Evolutionary conservation across 2,888 invertebrate genomes (phyloP).

Genomic region (Morpho helenor): DNA sequence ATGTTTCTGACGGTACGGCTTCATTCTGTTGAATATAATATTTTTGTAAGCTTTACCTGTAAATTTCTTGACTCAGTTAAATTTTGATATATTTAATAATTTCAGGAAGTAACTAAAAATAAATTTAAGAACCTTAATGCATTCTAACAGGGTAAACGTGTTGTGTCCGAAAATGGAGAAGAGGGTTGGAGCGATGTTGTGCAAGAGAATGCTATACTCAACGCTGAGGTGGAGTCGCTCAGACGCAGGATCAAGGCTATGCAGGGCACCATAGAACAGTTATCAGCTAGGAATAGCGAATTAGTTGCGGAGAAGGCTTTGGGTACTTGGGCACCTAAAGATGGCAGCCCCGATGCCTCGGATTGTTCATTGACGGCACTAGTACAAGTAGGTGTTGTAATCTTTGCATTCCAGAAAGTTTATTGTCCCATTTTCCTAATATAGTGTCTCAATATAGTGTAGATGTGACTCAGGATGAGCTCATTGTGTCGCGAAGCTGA

Average conservation of each 20-base stretch:
- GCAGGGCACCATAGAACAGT: slow-evolving; percentile 94
- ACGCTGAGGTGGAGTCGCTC: slow-evolving; percentile 92
- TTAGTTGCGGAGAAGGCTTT: slow-evolving; percentile 88
- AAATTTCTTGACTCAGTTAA: too few species aligned
- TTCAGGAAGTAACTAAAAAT: too few species aligned
- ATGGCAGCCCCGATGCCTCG: slow-evolving; percentile 55
- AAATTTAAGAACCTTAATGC: slow-evolving; percentile 1
- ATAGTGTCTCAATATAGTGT: too few species aligned
- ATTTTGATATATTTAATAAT: too few species aligned
- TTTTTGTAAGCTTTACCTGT: too few species aligned
- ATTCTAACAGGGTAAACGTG: slow-evolving; percentile 86
- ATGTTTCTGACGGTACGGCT: too few species aligned
- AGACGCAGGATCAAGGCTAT: slow-evolving; percentile 94
- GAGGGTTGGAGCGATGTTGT: slow-evolving; percentile 95
- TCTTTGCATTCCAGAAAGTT: too few species aligned
- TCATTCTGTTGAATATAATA: too few species aligned
- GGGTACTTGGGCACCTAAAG: slow-evolving; percentile 79
- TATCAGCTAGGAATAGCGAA: slow-evolving; percentile 90
- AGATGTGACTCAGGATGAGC: too few species aligned
- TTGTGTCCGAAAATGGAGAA: slow-evolving; percentile 91
- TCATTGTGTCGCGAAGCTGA: too few species aligned
- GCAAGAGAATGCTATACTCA: slow-evolving; percentile 96
- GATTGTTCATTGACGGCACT: slow-evolving; percentile 66
- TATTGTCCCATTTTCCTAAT: too few species aligned
- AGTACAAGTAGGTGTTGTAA: slow-evolving; percentile 67